These are phyloP conservation scores for Brachionus rotundiformis DNA, from an alignment of 1,140 invertebrate genomes.

Conservation along the genomic window DNA sequence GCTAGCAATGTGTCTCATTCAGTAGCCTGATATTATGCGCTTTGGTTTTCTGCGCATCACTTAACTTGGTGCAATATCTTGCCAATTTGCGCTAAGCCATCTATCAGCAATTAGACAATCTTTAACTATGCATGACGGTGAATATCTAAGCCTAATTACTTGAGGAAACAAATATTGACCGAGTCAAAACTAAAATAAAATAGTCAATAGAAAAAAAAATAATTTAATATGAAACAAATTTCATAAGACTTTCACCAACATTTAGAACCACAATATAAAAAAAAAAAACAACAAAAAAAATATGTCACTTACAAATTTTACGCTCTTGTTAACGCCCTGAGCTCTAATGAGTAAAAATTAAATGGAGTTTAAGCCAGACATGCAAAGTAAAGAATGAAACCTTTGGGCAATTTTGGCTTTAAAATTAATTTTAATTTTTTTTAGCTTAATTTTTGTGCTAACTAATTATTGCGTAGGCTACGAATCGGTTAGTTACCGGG, in stretches of 20 bases:
- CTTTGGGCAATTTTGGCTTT: constrained; percentile 13
- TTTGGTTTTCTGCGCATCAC: not conserved
- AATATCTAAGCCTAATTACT: not conserved
- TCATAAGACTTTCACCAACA: not conserved
- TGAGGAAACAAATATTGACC: not conserved
- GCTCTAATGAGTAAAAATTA: constrained; percentile 15
- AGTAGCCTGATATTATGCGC: no score
- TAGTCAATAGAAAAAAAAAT: not conserved
- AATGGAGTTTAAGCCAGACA: constrained; percentile 38
- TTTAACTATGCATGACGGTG: not conserved
- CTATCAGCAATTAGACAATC: not conserved
- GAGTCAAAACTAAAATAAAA: not conserved
- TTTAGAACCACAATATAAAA: not conserved
- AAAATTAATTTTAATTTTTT: constrained; percentile 6
- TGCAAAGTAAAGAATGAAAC: not conserved
- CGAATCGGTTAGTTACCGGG: not conserved
- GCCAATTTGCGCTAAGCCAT: not conserved
- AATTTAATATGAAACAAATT: not conserved
- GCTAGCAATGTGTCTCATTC: no score
- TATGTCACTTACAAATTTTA: not conserved
- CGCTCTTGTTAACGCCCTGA: not conserved
- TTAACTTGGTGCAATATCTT: not conserved
- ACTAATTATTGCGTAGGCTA: not conserved
- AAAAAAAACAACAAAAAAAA: not conserved
- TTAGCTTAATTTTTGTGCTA: not conserved